Evolutionary conservation across 1,140 invertebrate species (phyloP).

Genomic region (Mactra quadrangularis): DNA sequence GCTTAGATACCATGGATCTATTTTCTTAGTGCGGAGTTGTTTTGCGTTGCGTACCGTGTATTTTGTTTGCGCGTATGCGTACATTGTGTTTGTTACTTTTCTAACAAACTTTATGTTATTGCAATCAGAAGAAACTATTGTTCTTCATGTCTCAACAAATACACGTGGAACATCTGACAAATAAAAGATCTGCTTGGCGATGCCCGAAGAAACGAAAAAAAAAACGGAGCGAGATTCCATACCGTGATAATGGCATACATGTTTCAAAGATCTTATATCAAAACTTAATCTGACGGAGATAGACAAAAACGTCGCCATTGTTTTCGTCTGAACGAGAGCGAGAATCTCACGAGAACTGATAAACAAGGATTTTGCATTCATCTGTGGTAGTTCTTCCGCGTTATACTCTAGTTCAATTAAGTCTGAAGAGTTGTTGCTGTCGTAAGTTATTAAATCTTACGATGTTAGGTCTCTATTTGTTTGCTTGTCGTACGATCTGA

Average conservation of each 20-base stretch:
- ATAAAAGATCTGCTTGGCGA: neutral
- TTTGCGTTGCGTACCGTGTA: too few species aligned
- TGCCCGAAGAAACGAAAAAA: slow-evolving; percentile 10
- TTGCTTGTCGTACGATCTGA: neutral
- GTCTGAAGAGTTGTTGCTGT: neutral
- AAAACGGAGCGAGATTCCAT: slow-evolving; percentile 5
- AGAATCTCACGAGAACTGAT: slow-evolving; percentile 39
- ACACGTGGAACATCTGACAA: neutral
- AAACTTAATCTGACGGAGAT: slow-evolving; percentile 43
- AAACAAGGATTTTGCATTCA: slow-evolving; percentile 28
- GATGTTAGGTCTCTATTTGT: too few species aligned
- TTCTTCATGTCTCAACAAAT: neutral
- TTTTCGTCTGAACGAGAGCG: slow-evolving; percentile 19
- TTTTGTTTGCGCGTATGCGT: too few species aligned
- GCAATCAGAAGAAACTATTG: too few species aligned
- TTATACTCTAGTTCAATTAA: slow-evolving; percentile 27
- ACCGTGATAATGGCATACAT: slow-evolving; percentile 22
- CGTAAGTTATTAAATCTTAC: too few species aligned
- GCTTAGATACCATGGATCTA: too few species aligned
- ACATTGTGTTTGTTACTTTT: too few species aligned
- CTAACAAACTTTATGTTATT: too few species aligned
- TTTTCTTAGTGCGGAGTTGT: too few species aligned
- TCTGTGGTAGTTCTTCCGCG: slow-evolving; percentile 32
- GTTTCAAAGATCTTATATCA: slow-evolving; percentile 1
- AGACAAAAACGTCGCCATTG: slow-evolving; percentile 41